A percentile compares a stretch with the other conserved stretches of the same genome.
Conservation (phyloP, 2,888 invertebrate species). For the Apotomis betuletana region DNA sequence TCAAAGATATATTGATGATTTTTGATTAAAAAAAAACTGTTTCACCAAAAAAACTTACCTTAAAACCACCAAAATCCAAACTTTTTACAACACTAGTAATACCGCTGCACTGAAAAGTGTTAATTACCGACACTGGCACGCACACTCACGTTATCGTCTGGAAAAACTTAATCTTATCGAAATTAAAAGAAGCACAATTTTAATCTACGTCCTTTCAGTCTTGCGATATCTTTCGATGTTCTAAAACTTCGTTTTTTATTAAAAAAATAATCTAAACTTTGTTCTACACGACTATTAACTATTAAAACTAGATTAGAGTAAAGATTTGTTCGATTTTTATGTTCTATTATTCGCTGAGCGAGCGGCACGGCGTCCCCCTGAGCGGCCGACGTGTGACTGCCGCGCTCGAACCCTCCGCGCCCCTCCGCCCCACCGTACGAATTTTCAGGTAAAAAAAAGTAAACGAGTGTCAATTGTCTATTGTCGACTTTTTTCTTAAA, state of each 20-base stretch:
- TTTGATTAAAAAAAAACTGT: not conserved
- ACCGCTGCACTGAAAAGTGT: constrained; percentile 60
- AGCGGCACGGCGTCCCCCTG: constrained; percentile 52
- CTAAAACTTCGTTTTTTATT: constrained; percentile 40
- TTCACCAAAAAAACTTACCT: constrained; percentile 61
- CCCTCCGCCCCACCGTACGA: constrained; percentile 58
- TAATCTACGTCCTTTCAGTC: constrained; percentile 55
- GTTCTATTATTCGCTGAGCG: constrained; percentile 31
- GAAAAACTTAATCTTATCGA: constrained; percentile 67
- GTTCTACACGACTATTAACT: constrained; percentile 45
- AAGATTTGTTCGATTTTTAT: constrained; percentile 37
- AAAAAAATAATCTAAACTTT: constrained; percentile 39
- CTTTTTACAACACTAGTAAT: constrained; percentile 55
- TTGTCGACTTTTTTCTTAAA: constrained; percentile 55
- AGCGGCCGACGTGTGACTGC: constrained; percentile 70
- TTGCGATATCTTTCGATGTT: constrained; percentile 52
- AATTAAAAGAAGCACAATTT: constrained; percentile 52
- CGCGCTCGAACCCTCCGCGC: constrained; percentile 68
- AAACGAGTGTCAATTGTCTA: constrained; percentile 59
- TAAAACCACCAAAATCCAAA: constrained; percentile 70
- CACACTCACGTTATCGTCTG: constrained; percentile 62
- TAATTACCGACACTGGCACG: constrained; percentile 70
- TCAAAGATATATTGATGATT: not conserved
- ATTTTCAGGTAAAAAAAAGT: constrained; percentile 73
- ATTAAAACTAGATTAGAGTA: constrained; percentile 15